Evolutionary conservation across 2,113 vertebrate species (phyloP), one percentile per base, ranked within the genome.

Genomic region (Dromaius novaehollandiae): DNA sequence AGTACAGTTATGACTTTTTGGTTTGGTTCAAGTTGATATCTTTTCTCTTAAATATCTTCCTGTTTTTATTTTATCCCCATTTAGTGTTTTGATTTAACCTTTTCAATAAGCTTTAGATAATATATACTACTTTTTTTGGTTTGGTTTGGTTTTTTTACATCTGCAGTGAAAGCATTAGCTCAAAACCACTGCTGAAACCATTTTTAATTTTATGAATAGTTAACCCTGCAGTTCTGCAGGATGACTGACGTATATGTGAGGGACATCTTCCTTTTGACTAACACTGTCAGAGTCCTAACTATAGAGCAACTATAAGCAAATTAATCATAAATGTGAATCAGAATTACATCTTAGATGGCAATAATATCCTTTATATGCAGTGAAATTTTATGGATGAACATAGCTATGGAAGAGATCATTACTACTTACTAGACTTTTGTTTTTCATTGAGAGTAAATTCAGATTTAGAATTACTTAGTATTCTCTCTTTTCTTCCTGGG

Each of bases 91-190:
- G 25, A 11, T 21, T 58, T 73, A 14, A 84, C 60, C 17, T 56
- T 89, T 60, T 50, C 53, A 60, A 21, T 32, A 64, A 15, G 2
- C 4, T 5, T 64, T 22, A n/a, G 16, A 15, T 26, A 71, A 53
- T 0, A 4, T 5, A 36, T 0, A 20, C 6, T 25, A 12, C 9
- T 17, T 21, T 38, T 36, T 51, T 13, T 50, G 28, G 53, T 46
- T 65, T 25, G 42, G 28, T 50, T 13, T 42, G 38, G 28, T 53
- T 42, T 71, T 30, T 60, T 36, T 40, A 19, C 7, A 61, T 22
- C 12, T 65, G 8, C 60, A 81, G 22, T 64, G 42, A 73, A 83
- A 68, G 13, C 10, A 73, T n/a, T 71, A 30, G 16, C 81, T 73
- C 81, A 34, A 89, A 93, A 64, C 7, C 8, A 48, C 21, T 73